Evolutionary conservation across 2,888 invertebrate genomes (phyloP), one percentile per base, ranked within the genome.

Genomic region (Sthenelais limicola): DNA sequence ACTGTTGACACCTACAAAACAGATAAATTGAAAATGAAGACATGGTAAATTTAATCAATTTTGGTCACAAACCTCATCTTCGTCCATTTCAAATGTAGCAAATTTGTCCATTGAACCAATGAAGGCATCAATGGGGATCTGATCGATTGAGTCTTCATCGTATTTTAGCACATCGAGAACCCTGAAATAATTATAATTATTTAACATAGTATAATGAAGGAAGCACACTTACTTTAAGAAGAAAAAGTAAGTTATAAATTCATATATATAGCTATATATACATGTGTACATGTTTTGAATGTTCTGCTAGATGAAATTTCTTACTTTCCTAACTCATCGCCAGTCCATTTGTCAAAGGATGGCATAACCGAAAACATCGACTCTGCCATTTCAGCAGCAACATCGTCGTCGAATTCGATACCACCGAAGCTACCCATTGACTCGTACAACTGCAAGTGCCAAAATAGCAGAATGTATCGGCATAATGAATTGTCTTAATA

Each of bases 301-400:
- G n/a, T n/a, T n/a, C n/a, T n/a, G n/a, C n/a, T n/a, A n/a, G n/a
- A n/a, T n/a, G n/a, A n/a, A 43, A 18, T 18, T 18, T 43, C 56
- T 28, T 28, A 56, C 56, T 56, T 56, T 56, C 62, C 62, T 7
- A 62, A 62, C 15, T 62, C 62, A 3, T 12, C 38, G 2, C 3
- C 3, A 3, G 35, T 62, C 62, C 62, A 62, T 26, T 62, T 21
- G 24, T 62, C 38, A 35, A 62, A 38, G 3, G 35, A 26, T 3
- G 62, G 62, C 62, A 62, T 62, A 28, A 62, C 21, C 15, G 35
- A 35, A 5, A 62, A 24, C 21, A 62, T 43, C 1, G 9, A 9
- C 18, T 62, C 62, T 21, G 62, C 62, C 62, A 62, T 35, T 3
- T 35, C n/a, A 35, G 38, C 35, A 18, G 38, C 62, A 18, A 62